Conservation (phyloP, 2,113 vertebrate species). For the Syngnathus floridae region DNA sequence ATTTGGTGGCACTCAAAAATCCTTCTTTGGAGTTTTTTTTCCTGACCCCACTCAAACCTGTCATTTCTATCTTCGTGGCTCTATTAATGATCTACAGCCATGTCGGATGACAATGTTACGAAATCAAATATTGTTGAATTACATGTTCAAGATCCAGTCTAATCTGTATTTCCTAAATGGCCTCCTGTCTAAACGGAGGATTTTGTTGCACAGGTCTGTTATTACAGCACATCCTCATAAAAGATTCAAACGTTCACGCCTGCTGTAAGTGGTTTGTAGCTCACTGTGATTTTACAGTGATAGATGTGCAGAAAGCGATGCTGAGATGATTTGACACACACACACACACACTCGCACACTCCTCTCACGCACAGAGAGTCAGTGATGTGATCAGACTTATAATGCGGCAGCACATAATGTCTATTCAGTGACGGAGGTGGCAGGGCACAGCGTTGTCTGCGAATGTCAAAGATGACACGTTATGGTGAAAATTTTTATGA, state of each 20-base stretch:
- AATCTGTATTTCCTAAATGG: conserved; percentile 5
- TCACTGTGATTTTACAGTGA: conserved; percentile 35
- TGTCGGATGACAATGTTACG: not conserved
- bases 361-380: conserved; percentile 43
- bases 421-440: conserved; percentile 59
- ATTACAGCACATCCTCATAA: conserved; percentile 11
- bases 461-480: conserved; percentile 42
- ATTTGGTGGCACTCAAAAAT: not conserved
- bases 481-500: conserved; percentile 32
- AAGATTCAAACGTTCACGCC: conserved; percentile 17
- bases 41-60: not conserved
- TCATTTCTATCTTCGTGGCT: not conserved
- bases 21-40: not conserved
- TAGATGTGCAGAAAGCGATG: conserved; percentile 55
- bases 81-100: not conserved
- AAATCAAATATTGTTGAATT: conserved; percentile 2
- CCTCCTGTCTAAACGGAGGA: not conserved
- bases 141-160: not conserved
- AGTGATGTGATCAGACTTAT: conserved; percentile 69
- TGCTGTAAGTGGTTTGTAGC: conserved; percentile 33
- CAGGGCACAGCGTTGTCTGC: conserved; percentile 24
- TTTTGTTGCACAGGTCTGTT: conserved; percentile 7
- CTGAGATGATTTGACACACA: conserved; percentile 39
- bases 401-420: conserved; percentile 65
- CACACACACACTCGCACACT: conserved; percentile 22